Conservation (phyloP, 2,113 vertebrate species). For the Pomatorhinus ruficollis region DNA sequence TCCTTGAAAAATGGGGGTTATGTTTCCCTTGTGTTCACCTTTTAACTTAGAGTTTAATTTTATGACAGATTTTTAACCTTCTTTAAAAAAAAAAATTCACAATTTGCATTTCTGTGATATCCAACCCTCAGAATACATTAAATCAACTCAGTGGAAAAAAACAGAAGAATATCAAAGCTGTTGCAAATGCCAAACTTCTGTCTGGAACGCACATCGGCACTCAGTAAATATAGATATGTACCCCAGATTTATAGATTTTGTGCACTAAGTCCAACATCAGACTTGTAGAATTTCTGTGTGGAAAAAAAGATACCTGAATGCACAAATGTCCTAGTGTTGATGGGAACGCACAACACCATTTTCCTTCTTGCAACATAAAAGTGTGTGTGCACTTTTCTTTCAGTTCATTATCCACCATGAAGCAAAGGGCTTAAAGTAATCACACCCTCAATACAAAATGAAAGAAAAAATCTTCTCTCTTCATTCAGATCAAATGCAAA, state of each 20-base stretch:
- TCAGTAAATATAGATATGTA: background rate
- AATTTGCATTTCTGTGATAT: background rate
- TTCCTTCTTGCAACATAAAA: background rate
- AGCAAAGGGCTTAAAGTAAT: background rate
- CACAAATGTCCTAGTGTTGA: background rate
- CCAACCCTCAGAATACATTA: background rate
- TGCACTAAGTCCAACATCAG: background rate
- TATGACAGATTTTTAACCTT: background rate
- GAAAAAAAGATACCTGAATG: background rate
- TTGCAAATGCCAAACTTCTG: constrained; percentile 3
- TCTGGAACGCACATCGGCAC: background rate
- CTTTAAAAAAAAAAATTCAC: background rate
- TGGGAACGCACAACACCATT: background rate
- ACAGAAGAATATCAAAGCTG: background rate
- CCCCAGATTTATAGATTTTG: background rate
- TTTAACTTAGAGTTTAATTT: background rate
- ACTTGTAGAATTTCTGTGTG: background rate
- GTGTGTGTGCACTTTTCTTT: background rate
- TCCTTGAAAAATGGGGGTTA: background rate
- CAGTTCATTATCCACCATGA: background rate
- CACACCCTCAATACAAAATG: background rate
- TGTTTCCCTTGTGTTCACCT: background rate
- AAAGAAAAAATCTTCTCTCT: background rate
- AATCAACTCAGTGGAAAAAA: background rate
- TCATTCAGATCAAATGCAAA: background rate